These are phyloP conservation scores for Oscheius sp. DNA, from an alignment of 2,888 invertebrate species.

Conservation along the genomic window DNA sequence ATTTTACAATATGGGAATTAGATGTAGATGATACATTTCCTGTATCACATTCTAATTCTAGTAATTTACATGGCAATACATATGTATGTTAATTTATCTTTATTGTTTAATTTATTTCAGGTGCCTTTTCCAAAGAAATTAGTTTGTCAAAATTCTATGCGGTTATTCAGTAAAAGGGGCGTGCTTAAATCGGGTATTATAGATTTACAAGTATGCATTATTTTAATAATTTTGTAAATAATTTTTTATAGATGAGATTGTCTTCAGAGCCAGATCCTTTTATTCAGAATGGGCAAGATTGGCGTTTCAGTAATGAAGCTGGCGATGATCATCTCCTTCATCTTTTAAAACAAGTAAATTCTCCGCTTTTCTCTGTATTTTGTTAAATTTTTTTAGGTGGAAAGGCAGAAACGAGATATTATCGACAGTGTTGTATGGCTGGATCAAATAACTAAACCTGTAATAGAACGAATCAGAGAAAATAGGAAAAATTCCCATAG, in stretches of 20 bases:
- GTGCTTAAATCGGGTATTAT: slow-evolving; percentile 84
- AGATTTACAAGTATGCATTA: slow-evolving; percentile 83
- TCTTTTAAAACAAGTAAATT: slow-evolving; percentile 18
- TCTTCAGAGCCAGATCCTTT: slow-evolving; percentile 24
- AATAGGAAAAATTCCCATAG: slow-evolving; percentile 41
- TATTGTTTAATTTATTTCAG: slow-evolving; percentile 6
- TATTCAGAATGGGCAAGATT: background rate
- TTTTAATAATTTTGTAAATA: background rate
- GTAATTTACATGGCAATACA: background rate
- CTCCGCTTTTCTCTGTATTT: background rate
- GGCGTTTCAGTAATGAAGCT: slow-evolving; percentile 11
- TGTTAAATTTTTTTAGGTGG: slow-evolving; percentile 77
- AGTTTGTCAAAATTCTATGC: slow-evolving; percentile 91
- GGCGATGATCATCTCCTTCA: slow-evolving; percentile 13
- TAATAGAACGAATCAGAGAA: slow-evolving; percentile 86
- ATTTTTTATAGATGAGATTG: slow-evolving; percentile 13
- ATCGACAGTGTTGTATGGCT: slow-evolving; percentile 96
- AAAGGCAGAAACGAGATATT: slow-evolving; percentile 79
- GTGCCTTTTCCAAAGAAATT: slow-evolving; percentile 73
- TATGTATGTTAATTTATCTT: background rate
- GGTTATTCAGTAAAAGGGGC: slow-evolving; percentile 93
- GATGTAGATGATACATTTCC: slow-evolving; percentile 32
- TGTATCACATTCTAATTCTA: background rate
- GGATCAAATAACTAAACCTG: slow-evolving; percentile 91
- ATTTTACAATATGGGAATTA: slow-evolving; percentile 66